Evolutionary conservation across 2,888 invertebrate genomes (phyloP).

Genomic region (Calameuta idolon): DNA sequence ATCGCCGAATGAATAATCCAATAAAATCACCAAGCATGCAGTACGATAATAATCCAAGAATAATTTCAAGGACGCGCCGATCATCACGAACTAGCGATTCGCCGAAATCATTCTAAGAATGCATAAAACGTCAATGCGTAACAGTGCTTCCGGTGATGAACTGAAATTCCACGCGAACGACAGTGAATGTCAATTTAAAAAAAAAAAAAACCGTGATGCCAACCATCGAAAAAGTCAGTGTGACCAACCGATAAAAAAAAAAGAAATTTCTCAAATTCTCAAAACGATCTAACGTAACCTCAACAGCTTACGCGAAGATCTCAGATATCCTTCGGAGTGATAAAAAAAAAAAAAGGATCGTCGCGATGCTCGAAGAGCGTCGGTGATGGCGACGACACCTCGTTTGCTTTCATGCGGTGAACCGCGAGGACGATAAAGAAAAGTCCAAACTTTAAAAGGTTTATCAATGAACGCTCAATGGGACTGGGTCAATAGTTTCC

Average conservation of each 20-base stretch:
- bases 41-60: not conserved
- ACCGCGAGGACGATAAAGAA: slow-evolving; percentile 29
- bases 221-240: not conserved
- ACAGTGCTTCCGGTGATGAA: not conserved
- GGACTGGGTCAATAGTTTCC: slow-evolving; percentile 47
- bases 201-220: not conserved
- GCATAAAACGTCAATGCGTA: not conserved
- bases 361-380: not conserved
- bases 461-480: slow-evolving; percentile 52
- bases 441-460: slow-evolving; percentile 25
- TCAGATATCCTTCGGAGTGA: not conserved
- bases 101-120: not conserved
- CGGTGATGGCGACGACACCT: slow-evolving; percentile 1
- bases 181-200: not conserved
- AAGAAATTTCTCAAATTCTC: not conserved
- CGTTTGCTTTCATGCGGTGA: slow-evolving; percentile 20
- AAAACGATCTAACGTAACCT: not conserved
- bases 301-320: no score
- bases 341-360: not conserved
- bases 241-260: no score
- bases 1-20: not conserved
- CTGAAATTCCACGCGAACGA: not conserved
- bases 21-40: not conserved
- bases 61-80: not conserved
- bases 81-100: not conserved